Evolutionary conservation across 1,140 invertebrate species (phyloP).

Genomic region (Hestina assimilis): DNA sequence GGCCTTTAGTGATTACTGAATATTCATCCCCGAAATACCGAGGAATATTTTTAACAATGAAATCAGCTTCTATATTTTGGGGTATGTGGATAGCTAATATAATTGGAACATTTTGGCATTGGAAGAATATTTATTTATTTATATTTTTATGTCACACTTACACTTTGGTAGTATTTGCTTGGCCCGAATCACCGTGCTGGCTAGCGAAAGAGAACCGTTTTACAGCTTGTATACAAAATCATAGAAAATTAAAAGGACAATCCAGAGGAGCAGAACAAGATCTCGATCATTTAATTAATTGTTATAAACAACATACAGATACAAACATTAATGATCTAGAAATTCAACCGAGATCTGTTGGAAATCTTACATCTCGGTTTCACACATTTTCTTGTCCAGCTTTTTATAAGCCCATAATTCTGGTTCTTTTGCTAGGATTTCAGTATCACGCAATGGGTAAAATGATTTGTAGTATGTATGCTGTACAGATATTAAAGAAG

Average conservation of each 20-base stretch:
- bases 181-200: neutral
- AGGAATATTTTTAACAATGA: neutral
- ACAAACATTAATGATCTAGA: no score
- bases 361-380: neutral
- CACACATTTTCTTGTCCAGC: neutral
- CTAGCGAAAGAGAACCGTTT: neutral
- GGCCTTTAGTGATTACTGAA: conserved; percentile 2
- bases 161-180: neutral
- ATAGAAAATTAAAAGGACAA: neutral
- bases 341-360: no score
- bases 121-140: neutral
- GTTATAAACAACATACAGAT: neutral
- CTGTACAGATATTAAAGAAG: conserved; percentile 41
- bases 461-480: conserved; percentile 38
- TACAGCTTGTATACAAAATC: neutral
- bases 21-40: neutral
- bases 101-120: no score
- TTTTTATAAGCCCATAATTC: conserved; percentile 35
- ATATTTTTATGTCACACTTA: neutral
- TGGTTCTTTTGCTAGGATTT: conserved; percentile 20
- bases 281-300: neutral
- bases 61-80: neutral
- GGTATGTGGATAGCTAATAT: no score
- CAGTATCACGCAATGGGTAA: conserved; percentile 36
- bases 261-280: neutral